phyloP scores from a whole-genome alignment of 2,888 invertebrate genomes.

The Hecatera dysodea region DNA sequence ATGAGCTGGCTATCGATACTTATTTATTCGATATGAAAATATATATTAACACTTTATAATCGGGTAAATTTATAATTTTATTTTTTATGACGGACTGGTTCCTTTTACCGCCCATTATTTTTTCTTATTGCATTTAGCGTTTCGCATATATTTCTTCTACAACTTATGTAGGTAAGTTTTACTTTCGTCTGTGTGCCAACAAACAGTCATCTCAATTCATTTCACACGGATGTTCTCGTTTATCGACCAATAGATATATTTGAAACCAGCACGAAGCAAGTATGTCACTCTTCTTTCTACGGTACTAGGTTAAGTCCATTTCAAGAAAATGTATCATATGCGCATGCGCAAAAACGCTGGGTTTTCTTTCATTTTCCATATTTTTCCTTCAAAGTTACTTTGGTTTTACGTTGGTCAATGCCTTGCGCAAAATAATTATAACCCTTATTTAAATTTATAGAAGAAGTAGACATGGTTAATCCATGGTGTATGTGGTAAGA shows the following conservation, averaged over 20 bases:
- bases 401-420: constrained; percentile 1
- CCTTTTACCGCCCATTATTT: constrained; percentile 16
- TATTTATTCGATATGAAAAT: background rate
- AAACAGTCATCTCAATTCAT: background rate
- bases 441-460: background rate
- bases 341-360: background rate
- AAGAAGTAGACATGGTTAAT: constrained; percentile 3
- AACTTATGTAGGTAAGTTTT: background rate
- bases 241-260: background rate
- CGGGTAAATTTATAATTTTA: background rate
- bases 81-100: background rate
- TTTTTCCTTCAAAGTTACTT: background rate
- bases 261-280: constrained; percentile 9
- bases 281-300: constrained; percentile 6
- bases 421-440: background rate
- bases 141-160: background rate
- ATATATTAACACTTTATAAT: background rate
- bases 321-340: background rate
- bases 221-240: constrained; percentile 15
- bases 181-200: constrained; percentile 1
- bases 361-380: constrained; percentile 9
- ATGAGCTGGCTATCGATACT: no score
- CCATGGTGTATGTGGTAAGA: background rate
- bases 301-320: background rate
- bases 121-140: constrained; percentile 10